Conservation (phyloP, 53 echinoderm and acorn worm species). For the Pentamera pediparva region DNA sequence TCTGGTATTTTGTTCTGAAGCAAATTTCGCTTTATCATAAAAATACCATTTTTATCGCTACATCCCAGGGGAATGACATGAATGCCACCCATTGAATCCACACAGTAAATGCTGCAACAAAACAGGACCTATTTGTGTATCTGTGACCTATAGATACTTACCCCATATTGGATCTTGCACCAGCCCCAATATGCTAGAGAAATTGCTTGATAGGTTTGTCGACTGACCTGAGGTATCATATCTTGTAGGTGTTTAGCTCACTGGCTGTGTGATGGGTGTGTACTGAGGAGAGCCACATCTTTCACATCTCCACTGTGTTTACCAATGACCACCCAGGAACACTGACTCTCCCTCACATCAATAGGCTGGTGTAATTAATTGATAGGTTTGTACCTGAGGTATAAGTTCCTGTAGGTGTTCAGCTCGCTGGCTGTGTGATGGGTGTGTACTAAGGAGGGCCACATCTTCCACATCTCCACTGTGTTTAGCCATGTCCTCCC, state of each 20-base stretch:
- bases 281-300: conserved; percentile 71
- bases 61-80: too few relatives aligned
- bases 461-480: conserved; percentile 47
- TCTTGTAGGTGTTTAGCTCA: conserved; percentile 65
- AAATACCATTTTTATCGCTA: too few relatives aligned
- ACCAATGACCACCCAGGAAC: conserved; percentile 83
- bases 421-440: conserved; percentile 75
- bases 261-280: conserved; percentile 80
- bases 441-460: conserved; percentile 85
- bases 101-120: too few relatives aligned
- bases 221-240: conserved; percentile 56
- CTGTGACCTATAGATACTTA: too few relatives aligned
- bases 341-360: too few relatives aligned
- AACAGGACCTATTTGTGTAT: too few relatives aligned
- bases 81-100: too few relatives aligned
- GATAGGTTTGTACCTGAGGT: conserved; percentile 28
- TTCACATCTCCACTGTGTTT: conserved; percentile 39
- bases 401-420: conserved; percentile 54
- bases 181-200: too few relatives aligned
- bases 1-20: too few relatives aligned
- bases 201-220: neutral
- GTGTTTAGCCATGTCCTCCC: conserved; percentile 68
- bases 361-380: too few relatives aligned
- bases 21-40: too few relatives aligned
- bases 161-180: too few relatives aligned